A percentile compares a stretch with the other conserved stretches of the same genome.
phyloP scores from a whole-genome alignment of 2,113 vertebrate species.

The Trichomycterus rosablanca region DNA sequence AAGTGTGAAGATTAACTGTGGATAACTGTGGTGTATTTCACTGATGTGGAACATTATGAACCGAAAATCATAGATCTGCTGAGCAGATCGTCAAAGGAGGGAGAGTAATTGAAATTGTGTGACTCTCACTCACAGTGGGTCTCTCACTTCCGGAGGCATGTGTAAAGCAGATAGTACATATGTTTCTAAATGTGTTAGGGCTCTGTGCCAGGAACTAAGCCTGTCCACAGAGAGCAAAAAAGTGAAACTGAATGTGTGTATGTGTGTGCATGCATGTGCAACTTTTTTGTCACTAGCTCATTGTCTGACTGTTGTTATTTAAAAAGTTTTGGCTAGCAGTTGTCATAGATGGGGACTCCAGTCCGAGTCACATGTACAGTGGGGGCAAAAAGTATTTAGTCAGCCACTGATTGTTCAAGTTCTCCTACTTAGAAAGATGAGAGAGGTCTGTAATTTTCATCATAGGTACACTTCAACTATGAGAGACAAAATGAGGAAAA shows the following conservation, averaged over 20 bases:
- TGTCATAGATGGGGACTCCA: too few species aligned
- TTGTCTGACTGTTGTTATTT: too few species aligned
- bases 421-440: too few species aligned
- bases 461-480: too few species aligned
- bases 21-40: constrained; percentile 36
- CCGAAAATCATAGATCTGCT: constrained; percentile 38
- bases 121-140: constrained; percentile 9
- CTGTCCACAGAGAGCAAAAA: constrained; percentile 43
- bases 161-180: constrained; percentile 36
- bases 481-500: too few species aligned
- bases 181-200: constrained; percentile 40
- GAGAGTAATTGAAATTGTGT: constrained; percentile 34
- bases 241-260: constrained; percentile 21
- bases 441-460: too few species aligned
- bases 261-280: neutral
- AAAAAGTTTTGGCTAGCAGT: too few species aligned
- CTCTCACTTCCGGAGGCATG: neutral
- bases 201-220: constrained; percentile 44
- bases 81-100: constrained; percentile 35
- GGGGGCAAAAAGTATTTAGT: too few species aligned
- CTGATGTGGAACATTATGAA: constrained; percentile 31
- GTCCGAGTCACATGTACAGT: too few species aligned
- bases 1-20: constrained; percentile 29
- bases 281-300: too few species aligned
- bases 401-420: too few species aligned